phyloP scores from a whole-genome alignment of 2,797 vertebrate genomes.

The Cossypha niveicapilla region DNA sequence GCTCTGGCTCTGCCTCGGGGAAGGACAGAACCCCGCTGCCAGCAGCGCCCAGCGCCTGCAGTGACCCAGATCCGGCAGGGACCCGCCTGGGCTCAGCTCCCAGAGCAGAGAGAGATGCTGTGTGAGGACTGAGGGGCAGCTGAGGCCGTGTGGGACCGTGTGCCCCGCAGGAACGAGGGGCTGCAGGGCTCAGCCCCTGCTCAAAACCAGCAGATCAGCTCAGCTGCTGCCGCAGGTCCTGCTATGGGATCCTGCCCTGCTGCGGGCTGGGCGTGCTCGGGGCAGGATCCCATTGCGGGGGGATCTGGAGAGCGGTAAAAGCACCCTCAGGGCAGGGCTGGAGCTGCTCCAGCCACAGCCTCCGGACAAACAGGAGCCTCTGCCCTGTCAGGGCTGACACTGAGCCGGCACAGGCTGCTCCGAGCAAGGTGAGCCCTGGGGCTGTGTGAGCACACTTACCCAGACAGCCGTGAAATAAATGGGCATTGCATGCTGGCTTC shows the following conservation, averaged over 20 bases:
- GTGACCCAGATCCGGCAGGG: not conserved
- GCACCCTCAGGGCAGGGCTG: not conserved
- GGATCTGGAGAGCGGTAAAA: not conserved
- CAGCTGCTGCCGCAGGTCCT: not conserved
- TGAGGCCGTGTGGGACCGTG: not conserved
- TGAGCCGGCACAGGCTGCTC: not conserved
- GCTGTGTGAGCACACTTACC: slow-evolving; percentile 7
- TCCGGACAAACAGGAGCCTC: not conserved
- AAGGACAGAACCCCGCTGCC: not conserved
- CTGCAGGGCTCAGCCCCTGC: not conserved
- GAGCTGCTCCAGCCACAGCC: not conserved
- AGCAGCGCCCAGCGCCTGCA: not conserved
- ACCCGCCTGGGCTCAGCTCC: not conserved
- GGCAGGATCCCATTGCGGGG: too few relatives aligned
- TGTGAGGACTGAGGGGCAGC: not conserved
- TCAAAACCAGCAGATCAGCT: not conserved
- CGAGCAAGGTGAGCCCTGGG: slow-evolving; percentile 40
- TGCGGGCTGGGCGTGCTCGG: not conserved
- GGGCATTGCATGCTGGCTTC: slow-evolving; percentile 52
- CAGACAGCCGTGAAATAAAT: slow-evolving; percentile 70
- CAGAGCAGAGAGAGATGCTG: not conserved
- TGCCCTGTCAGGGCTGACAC: not conserved
- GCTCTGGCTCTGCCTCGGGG: not conserved
- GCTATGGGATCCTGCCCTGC: not conserved
- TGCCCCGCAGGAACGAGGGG: not conserved